Conservation (phyloP, 2,797 vertebrate genomes). For the Crenuchus spilurus region DNA sequence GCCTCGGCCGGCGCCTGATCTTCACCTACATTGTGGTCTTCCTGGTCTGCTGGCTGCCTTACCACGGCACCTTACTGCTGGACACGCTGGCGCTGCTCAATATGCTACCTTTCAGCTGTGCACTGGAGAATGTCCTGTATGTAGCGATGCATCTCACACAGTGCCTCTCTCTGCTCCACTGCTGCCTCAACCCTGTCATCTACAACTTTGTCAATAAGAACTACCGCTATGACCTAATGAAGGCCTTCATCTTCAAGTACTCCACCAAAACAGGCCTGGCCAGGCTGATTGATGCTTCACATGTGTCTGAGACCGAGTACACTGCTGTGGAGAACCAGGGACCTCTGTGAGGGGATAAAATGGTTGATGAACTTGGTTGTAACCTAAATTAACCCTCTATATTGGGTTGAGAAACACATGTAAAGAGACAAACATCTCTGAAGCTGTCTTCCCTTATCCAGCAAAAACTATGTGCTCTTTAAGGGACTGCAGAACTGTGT, state of each 20-base stretch:
- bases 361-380: neutral
- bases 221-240: conserved; percentile 90
- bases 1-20: conserved; percentile 82
- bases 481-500: conserved; percentile 30
- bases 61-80: conserved; percentile 82
- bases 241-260: conserved; percentile 92
- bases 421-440: conserved; percentile 10
- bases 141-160: conserved; percentile 86
- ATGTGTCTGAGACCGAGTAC: conserved; percentile 82
- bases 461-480: conserved; percentile 18
- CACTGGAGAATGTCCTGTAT: conserved; percentile 85
- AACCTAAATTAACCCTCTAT: conserved; percentile 8
- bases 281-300: conserved; percentile 84
- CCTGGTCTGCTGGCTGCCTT: conserved; percentile 90
- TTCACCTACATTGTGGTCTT: conserved; percentile 89
- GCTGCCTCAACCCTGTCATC: conserved; percentile 88
- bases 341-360: conserved; percentile 51
- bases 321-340: conserved; percentile 68
- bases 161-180: conserved; percentile 88
- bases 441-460: conserved; percentile 6
- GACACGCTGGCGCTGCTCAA: conserved; percentile 84
- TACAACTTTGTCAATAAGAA: conserved; percentile 90
- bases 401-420: conserved; percentile 27
- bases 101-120: conserved; percentile 84
- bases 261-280: conserved; percentile 88